Evolutionary conservation across 2,797 vertebrate species (phyloP).

Genomic region (Acrocephalus scirpaceus): DNA sequence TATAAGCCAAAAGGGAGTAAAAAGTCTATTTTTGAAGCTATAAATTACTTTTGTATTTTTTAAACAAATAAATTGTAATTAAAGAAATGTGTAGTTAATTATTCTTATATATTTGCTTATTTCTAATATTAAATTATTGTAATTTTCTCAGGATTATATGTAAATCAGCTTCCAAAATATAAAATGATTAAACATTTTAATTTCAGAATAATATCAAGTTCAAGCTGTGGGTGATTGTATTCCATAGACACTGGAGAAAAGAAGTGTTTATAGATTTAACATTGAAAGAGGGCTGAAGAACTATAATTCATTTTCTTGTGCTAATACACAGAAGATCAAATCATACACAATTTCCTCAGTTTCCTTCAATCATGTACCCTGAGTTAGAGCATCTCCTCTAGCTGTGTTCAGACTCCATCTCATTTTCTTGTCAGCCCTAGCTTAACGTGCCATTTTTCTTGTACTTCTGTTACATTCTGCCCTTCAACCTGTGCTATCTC

Average conservation of each 20-base stretch:
- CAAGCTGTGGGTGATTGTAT: not conserved
- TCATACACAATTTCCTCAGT: not conserved
- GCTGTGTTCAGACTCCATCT: not conserved
- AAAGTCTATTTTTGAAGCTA: constrained; percentile 27
- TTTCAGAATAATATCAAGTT: not conserved
- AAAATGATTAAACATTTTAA: constrained; percentile 3
- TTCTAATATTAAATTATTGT: not conserved
- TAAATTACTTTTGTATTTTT: constrained; percentile 10
- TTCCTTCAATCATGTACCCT: not conserved
- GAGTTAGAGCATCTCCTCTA: not conserved
- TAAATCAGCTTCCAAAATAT: not conserved
- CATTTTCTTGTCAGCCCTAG: not conserved
- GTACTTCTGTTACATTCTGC: not conserved
- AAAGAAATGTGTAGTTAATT: not conserved
- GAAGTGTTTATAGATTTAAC: not conserved
- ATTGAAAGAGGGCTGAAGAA: not conserved
- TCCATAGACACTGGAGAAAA: not conserved
- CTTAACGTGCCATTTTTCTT: not conserved
- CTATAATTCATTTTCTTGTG: not conserved
- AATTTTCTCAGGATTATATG: not conserved
- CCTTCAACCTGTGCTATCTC: not conserved
- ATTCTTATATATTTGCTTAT: not conserved
- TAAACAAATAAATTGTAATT: constrained; percentile 7
- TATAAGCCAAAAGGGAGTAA: not conserved
- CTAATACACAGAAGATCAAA: not conserved